Base-by-base conservation (phyloP, 2,113 vertebrate species). In the Columba janthina region DNA sequence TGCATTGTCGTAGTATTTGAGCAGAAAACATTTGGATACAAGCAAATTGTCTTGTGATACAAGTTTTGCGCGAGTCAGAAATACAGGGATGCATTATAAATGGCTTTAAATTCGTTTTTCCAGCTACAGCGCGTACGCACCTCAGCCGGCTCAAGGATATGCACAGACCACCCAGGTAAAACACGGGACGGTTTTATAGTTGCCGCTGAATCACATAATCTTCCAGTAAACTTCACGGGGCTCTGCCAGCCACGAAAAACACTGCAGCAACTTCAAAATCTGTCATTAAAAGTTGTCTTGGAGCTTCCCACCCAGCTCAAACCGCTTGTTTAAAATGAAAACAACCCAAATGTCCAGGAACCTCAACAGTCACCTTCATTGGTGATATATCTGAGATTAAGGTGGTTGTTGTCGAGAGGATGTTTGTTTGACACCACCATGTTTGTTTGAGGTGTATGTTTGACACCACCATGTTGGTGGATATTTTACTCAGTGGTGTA, bases 111-210 rank as follows among this genome's bases (percentile, higher is more conserved):
- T 97, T 97, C 88, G 9, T 96, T 46, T 90, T 92, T 93, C 50
- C 97, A 99, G 99, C 98, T 99, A 99, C 97, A 98, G 99, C 71
- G 98, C 99, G 13, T 99, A 99, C 85, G 98, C 98, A 74, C 98
- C 99, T 88, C 99, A 99, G 97, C 99, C 99, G 58, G 98, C 99
- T 61, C 99, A 99, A 97, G 98, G 96, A 94, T 99, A 99, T 97
- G 99, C 99, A 90, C 99, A 99, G 97, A 98, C 98, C 88, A 98
- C 99, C 88, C 99, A 99, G 99, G 99, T 99, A 98, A 98, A 88
- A 31, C 54, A 74, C 2, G 26, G 84, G 44, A 66, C 26, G 50
- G 51, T 22, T 73, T 36, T 21, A 8, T 51, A 26, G 20, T 25
- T 29, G 28, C 60, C 31, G n/a, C 54, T 19, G 40, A 51, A 44